These are phyloP conservation scores for Frankliniella intonsa DNA, from an alignment of 2,888 invertebrate genomes.

Conservation along the genomic window DNA sequence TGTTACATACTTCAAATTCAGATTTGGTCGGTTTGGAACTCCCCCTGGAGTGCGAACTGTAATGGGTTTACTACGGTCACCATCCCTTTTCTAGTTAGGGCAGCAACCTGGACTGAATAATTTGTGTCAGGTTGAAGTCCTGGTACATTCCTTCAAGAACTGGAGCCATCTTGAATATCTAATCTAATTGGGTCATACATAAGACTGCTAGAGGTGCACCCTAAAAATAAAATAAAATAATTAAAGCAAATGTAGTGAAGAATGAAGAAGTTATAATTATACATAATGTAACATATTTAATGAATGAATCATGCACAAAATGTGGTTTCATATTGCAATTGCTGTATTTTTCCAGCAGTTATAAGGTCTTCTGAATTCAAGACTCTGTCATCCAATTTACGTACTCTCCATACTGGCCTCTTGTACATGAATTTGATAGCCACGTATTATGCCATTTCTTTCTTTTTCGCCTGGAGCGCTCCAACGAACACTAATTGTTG, in stretches of 20 bases:
- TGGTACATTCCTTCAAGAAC: constrained; percentile 72
- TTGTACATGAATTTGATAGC: constrained; percentile 94
- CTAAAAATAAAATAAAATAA: constrained; percentile 28
- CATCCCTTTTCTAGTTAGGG: constrained; percentile 93
- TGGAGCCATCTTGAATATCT: constrained; percentile 75
- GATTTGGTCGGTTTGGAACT: constrained; percentile 78
- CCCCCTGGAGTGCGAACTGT: constrained; percentile 89
- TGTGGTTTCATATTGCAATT: neutral
- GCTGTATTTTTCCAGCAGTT: neutral
- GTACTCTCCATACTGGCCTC: constrained; percentile 80
- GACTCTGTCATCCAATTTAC: neutral
- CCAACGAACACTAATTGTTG: constrained; percentile 93
- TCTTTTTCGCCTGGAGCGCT: constrained; percentile 87
- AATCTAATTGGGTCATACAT: constrained; percentile 83
- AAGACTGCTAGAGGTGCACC: constrained; percentile 58
- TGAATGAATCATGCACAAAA: neutral
- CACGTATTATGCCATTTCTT: constrained; percentile 90
- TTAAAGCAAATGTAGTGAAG: neutral
- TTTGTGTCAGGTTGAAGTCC: constrained; percentile 92
- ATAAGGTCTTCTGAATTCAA: neutral
- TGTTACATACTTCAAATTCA: constrained; percentile 66
- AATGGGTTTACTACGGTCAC: constrained; percentile 81
- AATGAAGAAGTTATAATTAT: neutral
- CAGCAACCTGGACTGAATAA: constrained; percentile 92
- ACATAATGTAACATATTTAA: neutral